Evolutionary conservation across 2,113 vertebrate genomes (phyloP), one percentile per base, ranked within the genome.

Genomic region (Sitta europaea): DNA sequence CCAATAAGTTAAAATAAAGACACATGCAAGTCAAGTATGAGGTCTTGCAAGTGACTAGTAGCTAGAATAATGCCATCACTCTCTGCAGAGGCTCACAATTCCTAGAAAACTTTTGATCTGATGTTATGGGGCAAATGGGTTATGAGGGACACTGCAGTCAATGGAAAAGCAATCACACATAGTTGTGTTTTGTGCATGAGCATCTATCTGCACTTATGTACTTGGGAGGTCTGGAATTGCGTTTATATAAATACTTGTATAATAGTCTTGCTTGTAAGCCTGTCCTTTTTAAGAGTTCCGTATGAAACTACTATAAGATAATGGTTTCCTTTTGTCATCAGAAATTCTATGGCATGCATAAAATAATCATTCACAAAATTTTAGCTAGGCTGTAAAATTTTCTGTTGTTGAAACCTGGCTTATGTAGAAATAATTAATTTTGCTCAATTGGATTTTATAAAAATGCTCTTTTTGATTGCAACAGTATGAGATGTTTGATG

Each of bases 381-480:
- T 54, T 66, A 77, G 27, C 36, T 80, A 42, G 12, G 28, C 48
- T 80, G 79, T 72, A 86, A 95, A 91, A 82, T 68, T 72, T 94
- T 81, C 42, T 77, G 53, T 53, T 92, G 50, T 88, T 91, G 80
- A 92, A 93, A 70, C 33, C 12, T 79, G 57, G 40, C 51, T 79
- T 80, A 63, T 31, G 40, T 42, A 83, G 38, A 93, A 82, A 70
- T 91, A 95, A 94, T 90, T 86, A 92, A 94, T 97, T 93, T 75
- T 96, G 78, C 74, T 88, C 66, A 90, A 50, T 29, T 80, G 71
- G 66, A 86, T 95, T 97, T 92, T 82, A 90, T 85, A 96, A 92
- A 83, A 72, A 50, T 31, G 42, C 33, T 79, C 43, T 51, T 90
- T 93, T 57, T 95, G 50, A 81, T 92, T 84, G 94, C 61, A 84